Percentiles rank a stretch among this genome's conserved stretches.
phyloP scores from a whole-genome alignment of 2,888 invertebrate species.

The Baronia brevicornis region DNA sequence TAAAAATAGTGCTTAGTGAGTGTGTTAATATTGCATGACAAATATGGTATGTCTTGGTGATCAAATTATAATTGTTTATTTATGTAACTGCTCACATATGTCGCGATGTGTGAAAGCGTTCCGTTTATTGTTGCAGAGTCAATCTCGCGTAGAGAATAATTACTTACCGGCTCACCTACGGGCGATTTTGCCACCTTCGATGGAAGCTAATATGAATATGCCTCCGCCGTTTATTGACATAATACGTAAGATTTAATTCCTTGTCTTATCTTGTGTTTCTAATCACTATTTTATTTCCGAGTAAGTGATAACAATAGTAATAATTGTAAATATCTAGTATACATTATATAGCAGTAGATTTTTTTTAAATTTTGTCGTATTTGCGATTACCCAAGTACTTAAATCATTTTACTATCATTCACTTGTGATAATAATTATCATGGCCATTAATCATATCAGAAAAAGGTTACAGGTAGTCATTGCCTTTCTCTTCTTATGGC shows the following conservation, averaged over 20 bases:
- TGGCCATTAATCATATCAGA: too few relatives aligned
- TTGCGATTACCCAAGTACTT: too few relatives aligned
- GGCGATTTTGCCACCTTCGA: conserved; percentile 52
- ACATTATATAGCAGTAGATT: too few relatives aligned
- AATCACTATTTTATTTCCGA: conserved; percentile 3
- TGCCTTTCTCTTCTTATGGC: too few relatives aligned
- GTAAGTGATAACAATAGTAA: conserved; percentile 2
- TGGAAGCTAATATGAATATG: conserved; percentile 45
- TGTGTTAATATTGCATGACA: conserved; percentile 34
- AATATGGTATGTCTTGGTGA: conserved; percentile 33
- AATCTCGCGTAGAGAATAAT: conserved; percentile 46
- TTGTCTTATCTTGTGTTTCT: conserved; percentile 4
- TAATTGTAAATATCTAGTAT: conserved; percentile 2
- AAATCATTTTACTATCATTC: too few relatives aligned
- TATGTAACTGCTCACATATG: conserved; percentile 47
- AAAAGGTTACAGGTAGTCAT: too few relatives aligned
- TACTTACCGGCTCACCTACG: conserved; percentile 51
- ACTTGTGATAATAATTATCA: too few relatives aligned
- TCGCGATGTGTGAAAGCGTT: conserved; percentile 41
- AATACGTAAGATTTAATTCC: conserved; percentile 40
- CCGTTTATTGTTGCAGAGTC: conserved; percentile 48
- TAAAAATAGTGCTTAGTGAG: conserved; percentile 25
- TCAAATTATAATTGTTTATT: conserved; percentile 47
- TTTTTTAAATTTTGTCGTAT: too few relatives aligned
- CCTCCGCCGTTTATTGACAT: conserved; percentile 54